Percentiles rank a stretch among this genome's conserved stretches.
Conservation (phyloP, 2,797 vertebrate genomes). For the Oryzias dopingdopingensis region DNA sequence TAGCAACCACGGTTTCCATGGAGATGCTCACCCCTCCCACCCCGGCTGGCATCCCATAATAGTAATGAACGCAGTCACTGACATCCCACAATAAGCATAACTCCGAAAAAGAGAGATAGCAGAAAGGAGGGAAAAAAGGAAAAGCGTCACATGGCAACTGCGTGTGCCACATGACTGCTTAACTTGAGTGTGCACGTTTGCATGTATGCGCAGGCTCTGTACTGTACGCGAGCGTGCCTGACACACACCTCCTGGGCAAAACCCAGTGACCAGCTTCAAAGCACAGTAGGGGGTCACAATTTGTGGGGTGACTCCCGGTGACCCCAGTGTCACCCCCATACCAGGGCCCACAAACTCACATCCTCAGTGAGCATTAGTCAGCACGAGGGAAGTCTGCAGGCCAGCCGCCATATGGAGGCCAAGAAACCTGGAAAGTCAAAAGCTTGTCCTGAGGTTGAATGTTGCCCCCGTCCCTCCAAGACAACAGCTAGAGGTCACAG, state of each 20-base stretch:
- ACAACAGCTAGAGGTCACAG: slow-evolving; percentile 29
- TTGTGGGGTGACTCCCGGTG: slow-evolving; percentile 27
- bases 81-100: slow-evolving; percentile 88
- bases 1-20: slow-evolving; percentile 79
- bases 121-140: slow-evolving; percentile 43
- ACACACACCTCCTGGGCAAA: background rate
- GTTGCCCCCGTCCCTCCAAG: background rate
- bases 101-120: slow-evolving; percentile 77
- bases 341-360: background rate
- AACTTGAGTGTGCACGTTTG: slow-evolving; percentile 70
- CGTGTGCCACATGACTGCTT: slow-evolving; percentile 75
- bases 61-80: slow-evolving; percentile 81
- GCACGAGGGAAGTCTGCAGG: background rate
- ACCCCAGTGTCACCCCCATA: slow-evolving; percentile 12
- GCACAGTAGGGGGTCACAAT: slow-evolving; percentile 3
- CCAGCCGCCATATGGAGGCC: background rate
- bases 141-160: slow-evolving; percentile 77
- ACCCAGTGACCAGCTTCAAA: background rate
- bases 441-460: slow-evolving; percentile 3
- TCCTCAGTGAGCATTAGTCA: slow-evolving; percentile 4
- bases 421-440: background rate
- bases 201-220: slow-evolving; percentile 53
- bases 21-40: slow-evolving; percentile 70
- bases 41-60: slow-evolving; percentile 81
- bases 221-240: slow-evolving; percentile 39